phyloP scores from a whole-genome alignment of 2,888 invertebrate genomes.

The Volucella zonaria region DNA sequence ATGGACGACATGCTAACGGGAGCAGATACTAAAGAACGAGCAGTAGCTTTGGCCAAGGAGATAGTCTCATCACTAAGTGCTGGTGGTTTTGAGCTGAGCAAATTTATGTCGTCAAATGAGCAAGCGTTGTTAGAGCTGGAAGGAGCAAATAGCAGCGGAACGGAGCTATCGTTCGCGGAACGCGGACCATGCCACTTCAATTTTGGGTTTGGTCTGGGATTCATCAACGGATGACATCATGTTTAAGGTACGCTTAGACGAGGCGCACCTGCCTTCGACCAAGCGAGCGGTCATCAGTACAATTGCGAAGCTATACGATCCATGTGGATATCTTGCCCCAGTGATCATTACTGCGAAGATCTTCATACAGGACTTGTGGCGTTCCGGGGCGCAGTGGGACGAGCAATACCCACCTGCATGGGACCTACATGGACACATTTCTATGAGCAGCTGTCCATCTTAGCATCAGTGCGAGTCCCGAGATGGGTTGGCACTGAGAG shows the following conservation, averaged over 20 bases:
- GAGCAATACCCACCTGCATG: not conserved
- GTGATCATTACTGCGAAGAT: not conserved
- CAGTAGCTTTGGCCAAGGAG: not conserved
- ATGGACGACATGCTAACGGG: no score
- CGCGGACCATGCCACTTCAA: no score
- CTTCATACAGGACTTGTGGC: constrained; percentile 14
- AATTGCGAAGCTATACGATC: not conserved
- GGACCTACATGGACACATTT: not conserved
- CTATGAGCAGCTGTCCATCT: constrained; percentile 1
- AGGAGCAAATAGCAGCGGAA: not conserved
- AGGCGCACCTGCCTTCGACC: no score
- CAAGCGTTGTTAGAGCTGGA: not conserved
- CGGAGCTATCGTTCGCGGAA: no score
- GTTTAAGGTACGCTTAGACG: no score
- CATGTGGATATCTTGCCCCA: constrained; percentile 1
- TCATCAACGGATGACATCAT: no score
- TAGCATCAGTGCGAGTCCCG: not conserved
- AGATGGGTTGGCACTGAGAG: constrained; percentile 26
- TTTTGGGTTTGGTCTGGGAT: no score
- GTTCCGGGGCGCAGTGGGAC: not conserved
- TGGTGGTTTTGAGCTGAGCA: constrained; percentile 7
- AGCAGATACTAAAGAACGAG: constrained; percentile 13
- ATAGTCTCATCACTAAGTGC: constrained; percentile 1
- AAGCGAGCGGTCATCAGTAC: no score
- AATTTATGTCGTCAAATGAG: constrained; percentile 12